These are phyloP conservation scores for Alsophila aescularia DNA, from an alignment of 2,888 invertebrate species.

Conservation along the genomic window DNA sequence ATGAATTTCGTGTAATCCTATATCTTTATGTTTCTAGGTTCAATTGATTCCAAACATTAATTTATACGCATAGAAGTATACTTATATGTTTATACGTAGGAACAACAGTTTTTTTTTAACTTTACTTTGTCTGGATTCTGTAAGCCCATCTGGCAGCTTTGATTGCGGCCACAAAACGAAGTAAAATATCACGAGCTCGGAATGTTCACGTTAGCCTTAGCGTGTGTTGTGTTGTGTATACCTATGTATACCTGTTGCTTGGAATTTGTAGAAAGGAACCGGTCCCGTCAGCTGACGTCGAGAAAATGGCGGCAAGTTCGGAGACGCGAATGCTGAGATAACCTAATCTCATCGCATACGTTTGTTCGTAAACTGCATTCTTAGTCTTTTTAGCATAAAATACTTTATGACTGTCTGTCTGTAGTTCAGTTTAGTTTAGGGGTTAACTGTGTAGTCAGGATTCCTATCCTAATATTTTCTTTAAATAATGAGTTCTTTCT, in stretches of 20 bases:
- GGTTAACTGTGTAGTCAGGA: too few species aligned
- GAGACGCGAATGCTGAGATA: constrained; percentile 32
- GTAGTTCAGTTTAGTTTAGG: not conserved
- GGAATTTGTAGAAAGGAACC: constrained; percentile 72
- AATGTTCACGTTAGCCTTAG: constrained; percentile 55
- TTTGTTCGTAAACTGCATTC: constrained; percentile 27
- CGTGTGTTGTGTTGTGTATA: constrained; percentile 18
- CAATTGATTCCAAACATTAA: too few species aligned
- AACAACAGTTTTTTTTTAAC: too few species aligned
- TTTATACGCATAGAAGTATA: too few species aligned
- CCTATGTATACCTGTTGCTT: constrained; percentile 63
- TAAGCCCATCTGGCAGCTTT: constrained; percentile 1
- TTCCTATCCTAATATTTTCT: too few species aligned
- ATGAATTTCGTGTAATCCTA: too few species aligned
- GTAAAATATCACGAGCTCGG: constrained; percentile 54
- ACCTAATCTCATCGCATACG: constrained; percentile 45
- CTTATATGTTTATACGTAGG: too few species aligned
- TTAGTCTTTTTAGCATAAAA: not conserved
- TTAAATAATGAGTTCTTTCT: too few species aligned
- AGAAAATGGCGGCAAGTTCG: constrained; percentile 58
- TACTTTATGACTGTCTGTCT: too few species aligned
- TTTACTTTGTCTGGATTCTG: not conserved
- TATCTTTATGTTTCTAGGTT: too few species aligned
- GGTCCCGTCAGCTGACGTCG: constrained; percentile 74
- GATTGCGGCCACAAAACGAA: constrained; percentile 44